phyloP scores from a whole-genome alignment of 1,140 invertebrate genomes.

The Venturia canescens region DNA sequence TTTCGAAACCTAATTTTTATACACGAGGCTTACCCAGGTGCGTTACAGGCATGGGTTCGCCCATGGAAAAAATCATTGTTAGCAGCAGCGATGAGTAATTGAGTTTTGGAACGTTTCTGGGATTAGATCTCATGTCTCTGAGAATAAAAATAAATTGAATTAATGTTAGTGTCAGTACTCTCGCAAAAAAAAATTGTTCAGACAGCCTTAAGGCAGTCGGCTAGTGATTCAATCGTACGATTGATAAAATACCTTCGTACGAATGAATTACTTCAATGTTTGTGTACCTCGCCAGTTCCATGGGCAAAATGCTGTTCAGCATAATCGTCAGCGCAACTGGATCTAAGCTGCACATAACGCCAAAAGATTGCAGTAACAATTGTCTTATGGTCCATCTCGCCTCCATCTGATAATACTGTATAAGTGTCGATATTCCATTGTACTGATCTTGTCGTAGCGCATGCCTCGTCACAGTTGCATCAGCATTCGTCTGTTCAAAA shows the following conservation, averaged over 20 bases:
- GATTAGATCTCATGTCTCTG: slow-evolving; percentile 85
- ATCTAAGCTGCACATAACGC: slow-evolving; percentile 90
- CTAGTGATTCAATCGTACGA: too few species aligned
- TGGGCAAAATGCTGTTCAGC: slow-evolving; percentile 90
- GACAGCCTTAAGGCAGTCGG: not conserved
- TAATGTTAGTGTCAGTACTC: not conserved
- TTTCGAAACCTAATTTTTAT: slow-evolving; percentile 22
- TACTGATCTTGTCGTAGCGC: slow-evolving; percentile 87
- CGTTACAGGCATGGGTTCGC: slow-evolving; percentile 89
- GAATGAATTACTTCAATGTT: not conserved
- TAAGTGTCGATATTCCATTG: slow-evolving; percentile 85
- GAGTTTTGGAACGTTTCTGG: slow-evolving; percentile 83
- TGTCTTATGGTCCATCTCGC: slow-evolving; percentile 89
- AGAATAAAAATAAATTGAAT: not conserved
- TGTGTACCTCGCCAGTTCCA: slow-evolving; percentile 87
- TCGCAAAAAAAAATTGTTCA: not conserved
- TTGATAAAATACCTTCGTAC: too few species aligned
- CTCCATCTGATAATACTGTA: slow-evolving; percentile 96
- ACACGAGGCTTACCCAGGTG: slow-evolving; percentile 82
- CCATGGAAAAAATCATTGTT: slow-evolving; percentile 92
- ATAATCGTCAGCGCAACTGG: slow-evolving; percentile 87
- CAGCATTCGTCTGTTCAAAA: slow-evolving; percentile 85
- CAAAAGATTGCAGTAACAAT: slow-evolving; percentile 89
- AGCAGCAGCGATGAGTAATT: slow-evolving; percentile 87
- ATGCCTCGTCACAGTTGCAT: slow-evolving; percentile 87